These are phyloP conservation scores for Luperina nickerlii DNA, from an alignment of 2,888 invertebrate species.

Conservation along the genomic window DNA sequence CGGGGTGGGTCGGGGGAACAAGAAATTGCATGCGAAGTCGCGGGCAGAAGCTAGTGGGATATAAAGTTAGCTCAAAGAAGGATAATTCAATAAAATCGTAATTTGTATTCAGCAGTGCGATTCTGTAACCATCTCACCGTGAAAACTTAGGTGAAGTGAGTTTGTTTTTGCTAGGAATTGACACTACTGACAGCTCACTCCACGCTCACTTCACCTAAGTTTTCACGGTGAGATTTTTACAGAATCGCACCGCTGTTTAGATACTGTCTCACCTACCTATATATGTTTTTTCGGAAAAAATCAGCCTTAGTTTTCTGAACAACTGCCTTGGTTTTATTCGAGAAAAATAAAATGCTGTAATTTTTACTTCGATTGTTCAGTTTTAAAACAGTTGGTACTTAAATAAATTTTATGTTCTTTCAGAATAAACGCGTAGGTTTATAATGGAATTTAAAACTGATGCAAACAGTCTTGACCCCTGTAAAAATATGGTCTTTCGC, in stretches of 20 bases:
- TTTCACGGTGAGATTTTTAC: too few species aligned
- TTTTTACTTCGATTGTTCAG: neutral
- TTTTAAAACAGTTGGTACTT: neutral
- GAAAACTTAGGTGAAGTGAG: too few species aligned
- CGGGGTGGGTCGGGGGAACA: neutral
- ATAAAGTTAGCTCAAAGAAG: neutral
- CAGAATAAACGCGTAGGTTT: neutral
- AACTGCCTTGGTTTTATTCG: neutral
- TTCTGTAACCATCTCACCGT: too few species aligned
- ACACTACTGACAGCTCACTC: too few species aligned
- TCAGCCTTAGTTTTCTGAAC: neutral
- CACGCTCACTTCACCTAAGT: too few species aligned
- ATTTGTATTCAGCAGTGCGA: too few species aligned
- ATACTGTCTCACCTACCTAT: too few species aligned
- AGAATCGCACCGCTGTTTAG: too few species aligned
- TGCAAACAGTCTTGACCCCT: neutral
- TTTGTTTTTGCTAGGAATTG: too few species aligned
- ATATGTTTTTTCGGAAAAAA: neutral
- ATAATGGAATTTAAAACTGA: neutral
- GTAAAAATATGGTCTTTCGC: neutral
- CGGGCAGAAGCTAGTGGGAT: neutral
- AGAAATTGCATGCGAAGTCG: too few species aligned
- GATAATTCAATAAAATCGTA: too few species aligned
- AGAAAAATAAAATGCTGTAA: neutral
- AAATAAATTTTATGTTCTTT: conserved; percentile 5